These are phyloP conservation scores for Aphelenchoides avenae DNA, from an alignment of 1,140 invertebrate genomes.

Conservation along the genomic window DNA sequence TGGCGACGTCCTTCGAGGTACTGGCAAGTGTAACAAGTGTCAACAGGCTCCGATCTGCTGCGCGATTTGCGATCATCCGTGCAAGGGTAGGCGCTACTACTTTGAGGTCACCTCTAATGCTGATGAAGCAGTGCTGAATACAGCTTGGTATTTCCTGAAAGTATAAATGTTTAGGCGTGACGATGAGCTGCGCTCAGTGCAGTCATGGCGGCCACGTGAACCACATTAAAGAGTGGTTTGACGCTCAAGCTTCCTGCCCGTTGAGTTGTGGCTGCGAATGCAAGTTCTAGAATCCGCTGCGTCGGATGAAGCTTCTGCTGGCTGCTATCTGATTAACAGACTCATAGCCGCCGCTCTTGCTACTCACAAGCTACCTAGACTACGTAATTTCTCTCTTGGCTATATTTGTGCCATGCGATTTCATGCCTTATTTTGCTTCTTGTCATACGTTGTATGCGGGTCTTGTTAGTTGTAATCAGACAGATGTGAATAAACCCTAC, in stretches of 20 bases:
- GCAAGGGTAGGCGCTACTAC: conserved; percentile 8
- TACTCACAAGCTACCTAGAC: no score
- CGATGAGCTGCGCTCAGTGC: conserved; percentile 14
- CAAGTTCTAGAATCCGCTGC: no score
- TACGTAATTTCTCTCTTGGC: no score
- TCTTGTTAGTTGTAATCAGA: no score
- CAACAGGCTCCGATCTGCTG: conserved; percentile 17
- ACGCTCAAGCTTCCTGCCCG: conserved; percentile 21
- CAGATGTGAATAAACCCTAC: no score
- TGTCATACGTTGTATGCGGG: no score
- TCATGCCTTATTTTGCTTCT: no score
- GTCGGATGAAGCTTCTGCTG: no score
- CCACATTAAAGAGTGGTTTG: conserved; percentile 24
- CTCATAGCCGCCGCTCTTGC: no score
- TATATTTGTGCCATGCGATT: no score
- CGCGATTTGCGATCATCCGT: conserved; percentile 29
- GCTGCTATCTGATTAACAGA: no score
- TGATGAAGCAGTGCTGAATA: no score
- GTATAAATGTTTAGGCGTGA: conserved; percentile 10
- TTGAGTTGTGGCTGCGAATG: conserved; percentile 28
- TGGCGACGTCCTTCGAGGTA: conserved; percentile 3
- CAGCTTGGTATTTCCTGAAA: neutral
- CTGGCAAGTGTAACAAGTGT: conserved; percentile 11
- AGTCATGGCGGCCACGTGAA: conserved; percentile 27
- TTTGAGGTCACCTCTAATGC: conserved; percentile 5